Base-by-base conservation (phyloP, 2,888 invertebrate species). In the Brenthis daphne region DNA sequence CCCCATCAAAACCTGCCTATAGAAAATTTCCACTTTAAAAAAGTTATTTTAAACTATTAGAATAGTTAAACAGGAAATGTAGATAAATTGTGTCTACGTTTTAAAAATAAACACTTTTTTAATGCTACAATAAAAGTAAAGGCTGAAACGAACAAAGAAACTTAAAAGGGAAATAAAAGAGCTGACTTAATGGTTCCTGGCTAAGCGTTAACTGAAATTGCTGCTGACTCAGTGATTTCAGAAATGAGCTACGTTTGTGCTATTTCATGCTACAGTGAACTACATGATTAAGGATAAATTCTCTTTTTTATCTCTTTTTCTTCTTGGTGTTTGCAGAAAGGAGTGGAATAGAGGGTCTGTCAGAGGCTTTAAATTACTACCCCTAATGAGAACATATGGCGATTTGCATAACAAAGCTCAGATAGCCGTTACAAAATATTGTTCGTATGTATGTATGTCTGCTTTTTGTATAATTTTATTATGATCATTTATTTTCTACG, bases 211-310 rank as follows among this genome's bases (percentile, higher is more conserved):
- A 61, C 60, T 60, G 55, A 67, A 56, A 47, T 29, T 53, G 53
- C 57, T 53, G 63, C 58, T 66, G 43, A 58, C 24, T 67, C 55
- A 67, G 60, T 47, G 55, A 61, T 61, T 61, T 48, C 67, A 50
- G 37, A 61, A 67, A 67, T 67, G 63, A 63, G 60, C 67, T 50
- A 54, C 55, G 50, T 61, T 37, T 33, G 53, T 60, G 53, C 65
- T 57, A 58, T 66, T 60, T 66, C 60, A 66, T 29, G 60, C 29
- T 54, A 58, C 47, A 66, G 29, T 33, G 33, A 55, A 50, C 51
- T 53, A 8, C 43, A 54, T 54, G 43, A 37, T 63, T 54, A 43
- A 20, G 54, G 54, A 16, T 43, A 20, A 63, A 54, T 63, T 24
- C 6, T 51, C 16, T 53, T 29, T n/a, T 53, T 51, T 29, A n/a